Base-by-base conservation (phyloP, 2,113 vertebrate species). In the Rhinichthys klamathensis region DNA sequence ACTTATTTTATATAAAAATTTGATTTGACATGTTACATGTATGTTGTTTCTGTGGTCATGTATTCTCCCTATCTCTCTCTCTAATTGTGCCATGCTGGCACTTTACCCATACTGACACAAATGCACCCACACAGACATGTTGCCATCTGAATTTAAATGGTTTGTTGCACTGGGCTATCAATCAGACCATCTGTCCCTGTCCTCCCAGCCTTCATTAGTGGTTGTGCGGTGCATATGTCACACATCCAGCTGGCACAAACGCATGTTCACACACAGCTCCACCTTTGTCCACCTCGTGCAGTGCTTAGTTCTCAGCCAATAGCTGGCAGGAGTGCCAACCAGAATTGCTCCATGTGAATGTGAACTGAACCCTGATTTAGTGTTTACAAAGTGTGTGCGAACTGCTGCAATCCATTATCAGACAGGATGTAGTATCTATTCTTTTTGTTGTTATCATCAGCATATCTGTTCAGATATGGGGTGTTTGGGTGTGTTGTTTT, bases 101-200 rank as follows among this genome's bases (percentile, higher is more conserved):
- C 38, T 44, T 38, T 30, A 80, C 35, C 23, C 77, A 2, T 18
- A 38, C 27, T 44, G 63, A 51, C 54, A 75, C 18, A 35, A 46
- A 58, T 82, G 54, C 78, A 76, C 77, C 67, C 51, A 70, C 81
- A 74, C 85, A 83, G 69, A 77, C 56, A 83, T 41, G 46, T n/a
- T 60, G 80, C 74, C 56, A 49, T 78, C 21, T 83, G 75, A 83
- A 60, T 70, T 69, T 38, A 78, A 56, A 77, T 84, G 83, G 75
- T 72, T 70, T 79, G 83, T 41, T 72, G 10, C 78, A 23, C 58
- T 75, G 79, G 61, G 80, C 83, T 88, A 87, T 91, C 77, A 75
- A 65, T 80, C 83, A 88, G 58, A 84, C 90, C 87, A 89, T 89
- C 84, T 91, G 89, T 89, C 89, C 65, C 49, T 56, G 56, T 88